Base-by-base conservation (phyloP, 2,113 vertebrate species). In the Thymallus thymallus region DNA sequence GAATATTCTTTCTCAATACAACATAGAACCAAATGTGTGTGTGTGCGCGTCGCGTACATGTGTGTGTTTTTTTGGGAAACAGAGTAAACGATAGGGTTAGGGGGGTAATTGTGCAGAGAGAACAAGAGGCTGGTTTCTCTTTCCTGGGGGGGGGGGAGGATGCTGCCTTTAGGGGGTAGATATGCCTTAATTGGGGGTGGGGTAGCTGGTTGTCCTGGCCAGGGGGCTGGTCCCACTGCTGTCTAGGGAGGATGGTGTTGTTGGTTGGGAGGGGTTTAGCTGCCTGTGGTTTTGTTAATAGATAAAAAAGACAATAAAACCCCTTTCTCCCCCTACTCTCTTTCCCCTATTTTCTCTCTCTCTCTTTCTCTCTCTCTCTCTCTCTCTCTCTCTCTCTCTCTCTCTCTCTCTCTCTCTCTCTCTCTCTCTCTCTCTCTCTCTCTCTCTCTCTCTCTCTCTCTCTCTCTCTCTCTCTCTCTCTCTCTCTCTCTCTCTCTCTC, bases 241-340 rank as follows among this genome's bases (percentile, higher is more conserved):
- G 62, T 16, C 7, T 51, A 77, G 77, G 16, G 30, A 10, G 14
- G 65, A 14, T 67, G 18, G 65, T n/a, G 20, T 22, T 67, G 65
- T 35, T 64, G 62, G n/a, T 9, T 61, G 22, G n/a, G 58, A 9
- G 60, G 20, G 61, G 71, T 63, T n/a, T 61, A 65, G 30, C 18
- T 74, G 72, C 58, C 18, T 61, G 6, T 82, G 74, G 71, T 82
- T 46, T 86, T 82, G 79, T 83, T 78, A 86, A 77, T 77, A 82
- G 79, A 88, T 75, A 83, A 73, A 64, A 64, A 71, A 83, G 82
- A 81, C 80, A 84, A 85, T 88, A 91, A 88, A 89, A 35, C 61
- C 6, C 13, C 79, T 82, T 30, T 70, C 63, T 61, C 69, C 16
- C 48, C 5, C 48, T 16, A 51, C 4, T 16, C 14, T 51, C 12